Base-by-base conservation (phyloP, 2,113 vertebrate species). In the Zeus faber region DNA sequence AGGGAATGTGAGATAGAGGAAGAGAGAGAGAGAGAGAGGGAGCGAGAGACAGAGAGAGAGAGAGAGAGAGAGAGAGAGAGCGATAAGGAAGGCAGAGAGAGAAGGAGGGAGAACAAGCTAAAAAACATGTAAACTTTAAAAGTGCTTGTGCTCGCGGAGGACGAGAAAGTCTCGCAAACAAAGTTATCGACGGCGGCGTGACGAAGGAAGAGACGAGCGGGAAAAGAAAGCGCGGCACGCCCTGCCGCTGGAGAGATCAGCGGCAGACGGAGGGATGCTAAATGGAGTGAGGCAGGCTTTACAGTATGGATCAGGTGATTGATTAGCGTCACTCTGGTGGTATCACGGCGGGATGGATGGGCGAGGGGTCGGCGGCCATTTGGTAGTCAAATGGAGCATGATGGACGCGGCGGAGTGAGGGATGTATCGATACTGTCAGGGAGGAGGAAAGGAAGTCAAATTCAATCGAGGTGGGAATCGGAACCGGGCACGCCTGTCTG, bases 291-390 rank as follows among this genome's bases (percentile, higher is more conserved):
- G 67, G 44, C 18, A 14, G 58, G 55, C 49, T 56, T 41, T 57
- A 25, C n/a, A 65, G 62, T 79, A 84, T 82, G 62, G 83, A 86
- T 85, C 71, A 54, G 26, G 62, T 84, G 82, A 87, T 87, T 67
- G 70, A 82, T 76, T 13, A 13, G 13, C 68, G 59, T 37, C 66
- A 58, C 49, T 70, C 62, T 63, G 63, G 63, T 67, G 72, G 59
- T 68, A 74, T 69, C 60, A 62, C 56, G n/a, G 40, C 26, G 76
- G 65, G 75, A 87, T 72, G 66, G 84, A 85, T 85, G 80, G 68
- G 58, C 13, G 56, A 39, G 14, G 61, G 51, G 57, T 58, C 50
- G 4, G 43, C 17, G 26, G 58, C 50, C 48, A 78, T 82, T 88
- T 82, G 69, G 62, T 79, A 82, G 79, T 87, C 80, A 82, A 71